phyloP scores from a whole-genome alignment of 2,888 invertebrate species.

The Imbricaverruca yamaguchii region DNA sequence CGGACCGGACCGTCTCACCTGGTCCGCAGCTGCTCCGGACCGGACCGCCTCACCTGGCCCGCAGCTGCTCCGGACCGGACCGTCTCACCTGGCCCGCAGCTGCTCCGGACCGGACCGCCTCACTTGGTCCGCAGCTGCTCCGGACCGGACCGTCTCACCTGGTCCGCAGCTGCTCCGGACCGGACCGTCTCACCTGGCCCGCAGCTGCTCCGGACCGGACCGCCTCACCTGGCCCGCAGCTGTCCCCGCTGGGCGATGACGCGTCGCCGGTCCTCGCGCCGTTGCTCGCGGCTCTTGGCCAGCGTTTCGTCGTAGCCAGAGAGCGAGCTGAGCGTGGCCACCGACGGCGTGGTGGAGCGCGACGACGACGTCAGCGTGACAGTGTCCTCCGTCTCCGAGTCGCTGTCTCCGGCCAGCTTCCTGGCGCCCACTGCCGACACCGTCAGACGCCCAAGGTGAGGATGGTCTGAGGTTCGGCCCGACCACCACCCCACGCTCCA shows the following conservation, averaged over 20 bases:
- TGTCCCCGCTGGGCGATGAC: constrained; percentile 32
- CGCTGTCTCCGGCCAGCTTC: constrained; percentile 35
- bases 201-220: too few species aligned
- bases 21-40: too few species aligned
- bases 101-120: too few species aligned
- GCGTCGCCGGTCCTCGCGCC: constrained; percentile 32
- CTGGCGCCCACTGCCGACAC: constrained; percentile 19
- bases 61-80: too few species aligned
- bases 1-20: too few species aligned
- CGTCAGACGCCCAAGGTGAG: background rate
- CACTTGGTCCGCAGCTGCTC: too few species aligned
- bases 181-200: too few species aligned
- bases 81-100: too few species aligned
- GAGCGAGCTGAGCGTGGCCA: constrained; percentile 28
- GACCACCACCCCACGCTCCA: too few species aligned
- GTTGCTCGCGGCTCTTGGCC: constrained; percentile 28
- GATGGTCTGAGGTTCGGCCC: background rate
- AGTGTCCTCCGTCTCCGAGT: constrained; percentile 38
- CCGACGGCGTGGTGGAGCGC: constrained; percentile 34
- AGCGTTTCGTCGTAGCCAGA: background rate
- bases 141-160: too few species aligned
- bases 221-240: constrained; percentile 22
- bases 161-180: too few species aligned
- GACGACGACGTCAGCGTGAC: constrained; percentile 32
- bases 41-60: too few species aligned